Evolutionary conservation across 2,113 vertebrate species (phyloP).

Genomic region (Galeopterus variegatus): DNA sequence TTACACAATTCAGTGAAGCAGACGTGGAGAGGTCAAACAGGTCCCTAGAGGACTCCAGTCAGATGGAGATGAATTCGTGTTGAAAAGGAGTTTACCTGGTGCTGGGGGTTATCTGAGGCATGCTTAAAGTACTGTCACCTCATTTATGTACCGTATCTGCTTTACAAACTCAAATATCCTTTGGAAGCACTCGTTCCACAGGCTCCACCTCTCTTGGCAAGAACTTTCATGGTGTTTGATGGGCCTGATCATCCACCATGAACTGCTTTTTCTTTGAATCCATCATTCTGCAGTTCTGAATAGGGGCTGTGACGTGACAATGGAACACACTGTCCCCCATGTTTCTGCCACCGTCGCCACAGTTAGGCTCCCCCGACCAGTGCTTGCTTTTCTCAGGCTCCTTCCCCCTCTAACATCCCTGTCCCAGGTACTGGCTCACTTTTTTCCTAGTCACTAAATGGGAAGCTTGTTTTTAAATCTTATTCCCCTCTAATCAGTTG

Average conservation of each 20-base stretch:
- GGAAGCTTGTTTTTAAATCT: not conserved
- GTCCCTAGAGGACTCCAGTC: not conserved
- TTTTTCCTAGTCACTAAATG: not conserved
- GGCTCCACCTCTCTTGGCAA: not conserved
- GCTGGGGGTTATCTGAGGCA: not conserved
- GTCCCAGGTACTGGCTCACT: not conserved
- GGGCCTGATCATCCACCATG: not conserved
- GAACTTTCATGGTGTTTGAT: not conserved
- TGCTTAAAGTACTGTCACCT: not conserved
- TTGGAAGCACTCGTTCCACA: slow-evolving; percentile 31
- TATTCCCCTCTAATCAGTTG: not conserved
- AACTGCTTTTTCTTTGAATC: slow-evolving; percentile 1
- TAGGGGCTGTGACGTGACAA: not conserved
- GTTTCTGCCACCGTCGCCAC: not conserved
- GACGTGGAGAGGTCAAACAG: not conserved
- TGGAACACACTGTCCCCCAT: not conserved
- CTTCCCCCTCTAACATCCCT: not conserved
- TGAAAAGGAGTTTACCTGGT: not conserved
- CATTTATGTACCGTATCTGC: not conserved
- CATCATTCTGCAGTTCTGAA: not conserved
- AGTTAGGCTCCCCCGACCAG: too few relatives aligned
- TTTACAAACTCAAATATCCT: slow-evolving; percentile 13
- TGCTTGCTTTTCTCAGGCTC: not conserved
- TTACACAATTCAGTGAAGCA: not conserved
- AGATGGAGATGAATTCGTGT: not conserved